These are phyloP conservation scores for Neoscelio sp. DNA, from an alignment of 2,888 invertebrate species.

Conservation along the genomic window DNA sequence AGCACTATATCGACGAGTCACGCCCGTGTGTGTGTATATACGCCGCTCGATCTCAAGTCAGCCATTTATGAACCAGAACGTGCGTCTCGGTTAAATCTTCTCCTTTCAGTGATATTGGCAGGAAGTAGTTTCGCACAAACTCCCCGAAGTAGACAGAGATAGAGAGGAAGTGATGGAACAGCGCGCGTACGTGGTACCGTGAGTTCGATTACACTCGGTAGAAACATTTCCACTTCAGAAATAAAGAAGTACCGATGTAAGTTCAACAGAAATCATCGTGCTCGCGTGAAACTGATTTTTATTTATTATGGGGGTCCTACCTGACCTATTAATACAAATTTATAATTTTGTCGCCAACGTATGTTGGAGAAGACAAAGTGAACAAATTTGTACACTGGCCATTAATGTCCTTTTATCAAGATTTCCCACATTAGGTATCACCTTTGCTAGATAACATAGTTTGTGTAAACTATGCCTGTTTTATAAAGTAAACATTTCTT, in stretches of 20 bases:
- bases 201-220: constrained; percentile 64
- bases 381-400: too few species aligned
- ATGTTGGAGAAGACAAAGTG: too few species aligned
- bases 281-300: constrained; percentile 42
- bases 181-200: constrained; percentile 63
- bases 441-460: too few species aligned
- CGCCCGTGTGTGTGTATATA: constrained; percentile 49
- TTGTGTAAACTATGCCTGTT: too few species aligned
- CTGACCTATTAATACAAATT: too few species aligned
- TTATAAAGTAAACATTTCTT: too few species aligned
- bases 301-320: constrained; percentile 31
- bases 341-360: too few species aligned
- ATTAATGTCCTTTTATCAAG: too few species aligned
- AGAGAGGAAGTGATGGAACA: constrained; percentile 54
- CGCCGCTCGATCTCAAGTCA: constrained; percentile 63
- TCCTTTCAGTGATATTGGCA: constrained; percentile 68
- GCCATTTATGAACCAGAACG: constrained; percentile 69
- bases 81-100: constrained; percentile 69
- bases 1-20: constrained; percentile 60
- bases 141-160: constrained; percentile 65
- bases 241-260: constrained; percentile 63
- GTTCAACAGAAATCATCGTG: constrained; percentile 56
- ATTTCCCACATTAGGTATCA: too few species aligned
- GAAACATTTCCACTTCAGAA: constrained; percentile 61
- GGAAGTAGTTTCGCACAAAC: constrained; percentile 68